Evolutionary conservation across 2,888 invertebrate species (phyloP), one percentile per base, ranked within the genome.

Genomic region (Agonopterix alstromeriana): DNA sequence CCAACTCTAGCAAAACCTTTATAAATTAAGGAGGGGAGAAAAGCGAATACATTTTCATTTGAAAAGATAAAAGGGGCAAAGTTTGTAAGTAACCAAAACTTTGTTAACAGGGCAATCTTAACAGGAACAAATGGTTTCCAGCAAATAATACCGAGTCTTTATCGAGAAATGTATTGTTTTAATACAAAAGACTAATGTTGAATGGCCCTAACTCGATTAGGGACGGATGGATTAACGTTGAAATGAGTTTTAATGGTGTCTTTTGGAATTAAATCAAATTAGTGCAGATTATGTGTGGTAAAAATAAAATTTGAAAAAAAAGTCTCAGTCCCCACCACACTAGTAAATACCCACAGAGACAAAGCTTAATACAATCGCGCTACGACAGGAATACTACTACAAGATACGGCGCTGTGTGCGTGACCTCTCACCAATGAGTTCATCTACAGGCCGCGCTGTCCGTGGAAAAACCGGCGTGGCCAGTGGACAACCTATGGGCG

Each of bases 31-130:
- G 50, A 47, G 36, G 47, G 47, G 53, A 10, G 48, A 41, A 52
- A 56, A 63, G 54, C 53, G 58, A 60, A 72, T 71, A 73, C 55
- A 69, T 73, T 67, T 70, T 68, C 73, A 73, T 73, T 73, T 67
- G 57, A 61, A 63, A 63, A 61, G 67, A 63, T 66, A 67, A 66
- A 73, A 65, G 62, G 61, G 55, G 49, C 55, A 49, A 66, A 68
- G 58, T 73, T 71, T 47, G 50, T 46, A 47, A 57, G 54, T 53
- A 53, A 56, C 52, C 50, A 48, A 53, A 68, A 70, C 61, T 68
- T 73, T 57, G 64, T 64, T 70, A 73, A 66, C 63, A 59, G 63
- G 61, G 65, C 67, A 73, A 72, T 73, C 68, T 69, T 58, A 65
- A 62, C 61, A 63, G 63, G 55, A 73, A 72, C 66, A 67, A 70